These are phyloP conservation scores for Mesochorus sp. DNA, from an alignment of 2,888 invertebrate species.

Conservation along the genomic window DNA sequence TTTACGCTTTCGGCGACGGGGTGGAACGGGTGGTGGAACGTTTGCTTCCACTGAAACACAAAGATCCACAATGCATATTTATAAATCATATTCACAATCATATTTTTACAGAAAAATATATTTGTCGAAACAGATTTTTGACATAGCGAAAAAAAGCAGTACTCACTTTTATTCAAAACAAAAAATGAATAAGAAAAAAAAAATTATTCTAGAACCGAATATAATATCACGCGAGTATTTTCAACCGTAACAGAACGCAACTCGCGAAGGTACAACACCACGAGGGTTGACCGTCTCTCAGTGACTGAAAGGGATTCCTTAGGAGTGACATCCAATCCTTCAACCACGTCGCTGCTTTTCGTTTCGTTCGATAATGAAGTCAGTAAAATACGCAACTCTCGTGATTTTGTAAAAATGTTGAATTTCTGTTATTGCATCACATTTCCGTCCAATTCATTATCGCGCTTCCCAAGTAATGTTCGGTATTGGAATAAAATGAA, in stretches of 20 bases:
- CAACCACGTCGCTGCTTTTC: slow-evolving; percentile 66
- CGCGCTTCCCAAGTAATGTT: neutral
- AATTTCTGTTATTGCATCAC: slow-evolving; percentile 30
- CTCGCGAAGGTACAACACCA: slow-evolving; percentile 66
- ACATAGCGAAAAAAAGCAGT: neutral
- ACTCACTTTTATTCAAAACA: slow-evolving; percentile 69
- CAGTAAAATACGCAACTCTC: slow-evolving; percentile 31
- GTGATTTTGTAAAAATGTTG: neutral
- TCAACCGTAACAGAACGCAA: slow-evolving; percentile 55
- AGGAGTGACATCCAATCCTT: slow-evolving; percentile 75
- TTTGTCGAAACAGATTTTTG: neutral
- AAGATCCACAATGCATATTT: neutral
- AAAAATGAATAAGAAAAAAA: neutral
- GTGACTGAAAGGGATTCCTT: slow-evolving; percentile 78
- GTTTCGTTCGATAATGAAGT: slow-evolving; percentile 64
- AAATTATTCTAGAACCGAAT: too few species aligned
- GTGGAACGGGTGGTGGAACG: slow-evolving; percentile 77
- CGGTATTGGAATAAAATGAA: neutral
- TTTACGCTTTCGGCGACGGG: slow-evolving; percentile 76
- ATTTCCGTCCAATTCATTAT: neutral
- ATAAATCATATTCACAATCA: neutral
- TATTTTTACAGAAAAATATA: neutral
- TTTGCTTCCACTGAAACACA: slow-evolving; percentile 69
- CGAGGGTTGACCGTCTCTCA: slow-evolving; percentile 72
- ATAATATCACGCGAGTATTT: slow-evolving; percentile 22